phyloP scores from a whole-genome alignment of 2,113 vertebrate genomes.

The Hemibagrus wyckioides region DNA sequence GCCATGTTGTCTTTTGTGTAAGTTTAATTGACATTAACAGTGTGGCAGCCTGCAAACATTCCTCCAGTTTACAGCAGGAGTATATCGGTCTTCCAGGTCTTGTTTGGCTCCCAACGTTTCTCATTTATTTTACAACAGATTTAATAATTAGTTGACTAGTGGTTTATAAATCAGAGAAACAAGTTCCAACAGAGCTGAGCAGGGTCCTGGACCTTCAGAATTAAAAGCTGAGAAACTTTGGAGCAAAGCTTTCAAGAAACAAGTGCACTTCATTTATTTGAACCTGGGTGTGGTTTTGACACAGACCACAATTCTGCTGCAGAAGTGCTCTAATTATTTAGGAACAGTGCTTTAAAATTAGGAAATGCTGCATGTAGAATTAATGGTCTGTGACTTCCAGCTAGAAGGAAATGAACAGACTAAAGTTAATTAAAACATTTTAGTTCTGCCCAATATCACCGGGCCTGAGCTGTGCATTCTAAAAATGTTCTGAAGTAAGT shows the following conservation, averaged over 20 bases:
- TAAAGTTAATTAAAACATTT: conserved; percentile 1
- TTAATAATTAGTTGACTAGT: conserved; percentile 7
- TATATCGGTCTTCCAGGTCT: background rate
- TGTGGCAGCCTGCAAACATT: background rate
- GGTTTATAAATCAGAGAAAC: background rate
- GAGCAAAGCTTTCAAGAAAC: too few species aligned
- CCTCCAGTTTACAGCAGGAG: background rate
- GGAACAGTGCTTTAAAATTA: background rate
- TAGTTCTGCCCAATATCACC: background rate
- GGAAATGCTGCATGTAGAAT: background rate
- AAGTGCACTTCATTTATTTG: background rate
- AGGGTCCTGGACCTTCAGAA: background rate
- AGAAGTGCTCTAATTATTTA: conserved; percentile 5
- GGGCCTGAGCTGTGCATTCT: background rate
- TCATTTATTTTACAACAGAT: conserved; percentile 5
- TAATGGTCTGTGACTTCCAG: conserved; percentile 1
- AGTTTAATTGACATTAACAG: background rate
- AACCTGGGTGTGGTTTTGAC: background rate
- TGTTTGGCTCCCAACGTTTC: background rate
- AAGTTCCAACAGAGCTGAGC: background rate
- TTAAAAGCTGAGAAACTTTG: background rate
- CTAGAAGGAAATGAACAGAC: background rate
- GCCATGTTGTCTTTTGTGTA: background rate
- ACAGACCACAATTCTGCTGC: background rate
- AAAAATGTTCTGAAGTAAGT: background rate